phyloP scores from a whole-genome alignment of 2,888 invertebrate species.

The Pyralis farinalis region DNA sequence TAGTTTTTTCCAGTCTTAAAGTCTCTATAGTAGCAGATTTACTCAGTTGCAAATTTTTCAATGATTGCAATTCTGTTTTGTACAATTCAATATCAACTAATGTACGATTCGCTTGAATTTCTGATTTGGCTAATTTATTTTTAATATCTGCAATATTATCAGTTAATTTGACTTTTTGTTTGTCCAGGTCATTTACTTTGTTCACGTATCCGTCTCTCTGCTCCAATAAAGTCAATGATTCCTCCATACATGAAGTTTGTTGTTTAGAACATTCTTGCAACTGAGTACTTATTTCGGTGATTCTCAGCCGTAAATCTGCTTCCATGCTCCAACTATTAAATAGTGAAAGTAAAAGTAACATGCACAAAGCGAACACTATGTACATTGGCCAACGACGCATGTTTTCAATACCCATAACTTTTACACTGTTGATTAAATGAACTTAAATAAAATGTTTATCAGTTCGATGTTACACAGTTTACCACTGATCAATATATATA shows the following conservation, averaged over 20 bases:
- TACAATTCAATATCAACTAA: slow-evolving; percentile 62
- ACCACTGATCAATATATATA: no score
- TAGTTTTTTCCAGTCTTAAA: slow-evolving; percentile 66
- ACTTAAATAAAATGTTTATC: no score
- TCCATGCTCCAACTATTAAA: slow-evolving; percentile 72
- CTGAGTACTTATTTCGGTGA: slow-evolving; percentile 56
- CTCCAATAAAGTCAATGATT: slow-evolving; percentile 59
- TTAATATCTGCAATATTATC: slow-evolving; percentile 48
- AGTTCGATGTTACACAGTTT: no score
- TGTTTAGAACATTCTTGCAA: slow-evolving; percentile 66
- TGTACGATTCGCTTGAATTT: slow-evolving; percentile 60
- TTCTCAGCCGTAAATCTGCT: slow-evolving; percentile 57
- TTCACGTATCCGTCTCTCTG: slow-evolving; percentile 57
- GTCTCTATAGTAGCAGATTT: slow-evolving; percentile 67
- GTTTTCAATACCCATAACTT: slow-evolving; percentile 70
- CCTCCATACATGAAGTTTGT: slow-evolving; percentile 64
- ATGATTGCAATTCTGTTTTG: slow-evolving; percentile 66
- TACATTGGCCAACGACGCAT: slow-evolving; percentile 78
- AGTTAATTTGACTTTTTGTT: slow-evolving; percentile 49
- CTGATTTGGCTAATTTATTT: slow-evolving; percentile 48
- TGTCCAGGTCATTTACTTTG: slow-evolving; percentile 58
- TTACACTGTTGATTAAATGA: no score
- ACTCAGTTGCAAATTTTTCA: slow-evolving; percentile 70
- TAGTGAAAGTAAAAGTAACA: slow-evolving; percentile 68
- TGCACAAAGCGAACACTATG: slow-evolving; percentile 63